Evolutionary conservation across 2,113 vertebrate species (phyloP), one percentile per base, ranked within the genome.

Genomic region (Otolemur garnettii): DNA sequence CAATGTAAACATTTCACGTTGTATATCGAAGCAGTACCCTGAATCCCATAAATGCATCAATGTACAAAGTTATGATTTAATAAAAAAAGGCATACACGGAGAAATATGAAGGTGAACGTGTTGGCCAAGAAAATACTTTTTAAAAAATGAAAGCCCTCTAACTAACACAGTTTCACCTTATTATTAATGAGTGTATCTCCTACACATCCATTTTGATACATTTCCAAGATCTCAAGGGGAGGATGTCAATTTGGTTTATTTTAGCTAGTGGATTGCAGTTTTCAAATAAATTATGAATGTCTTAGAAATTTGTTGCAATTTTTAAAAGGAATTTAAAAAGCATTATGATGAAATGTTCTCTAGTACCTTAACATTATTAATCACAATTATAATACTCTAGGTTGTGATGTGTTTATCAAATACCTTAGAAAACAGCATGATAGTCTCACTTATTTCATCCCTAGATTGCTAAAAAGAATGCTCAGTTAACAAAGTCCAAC

Each of bases 271-370:
- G n/a, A 80, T 22, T 81, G 55, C 57, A 68, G 87, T 93, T 90
- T 89, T 80, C 50, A 80, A 66, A 89, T 59, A 50, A 11, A 6
- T 66, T 93, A 57, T 64, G n/a, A 87, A 77, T 35, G 5, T 19
- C 19, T 83, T 78, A 93, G 90, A 80, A 87, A 55, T 84, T 28
- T 87, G 64, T 57, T 18, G 35, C 75, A 79, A 69, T 87, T 93
- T 90, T 79, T 35, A 92, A 83, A 82, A 2, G 81, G 53, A 86
- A 28, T 30, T 15, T 90, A 93, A 90, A 87, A 82, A 33, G 80
- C 38, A 79, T 86, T 92, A 69, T 45, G 69, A 69, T 74, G 59
- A 72, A 83, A 42, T 83, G n/a, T 87, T 81, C 38, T 86, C 53
- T 83, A 9, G 13, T 60, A 24, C 66, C 64, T 64, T 79, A 83